phyloP scores from a whole-genome alignment of 2,797 vertebrate genomes.

The Acanthurus lineatus region DNA sequence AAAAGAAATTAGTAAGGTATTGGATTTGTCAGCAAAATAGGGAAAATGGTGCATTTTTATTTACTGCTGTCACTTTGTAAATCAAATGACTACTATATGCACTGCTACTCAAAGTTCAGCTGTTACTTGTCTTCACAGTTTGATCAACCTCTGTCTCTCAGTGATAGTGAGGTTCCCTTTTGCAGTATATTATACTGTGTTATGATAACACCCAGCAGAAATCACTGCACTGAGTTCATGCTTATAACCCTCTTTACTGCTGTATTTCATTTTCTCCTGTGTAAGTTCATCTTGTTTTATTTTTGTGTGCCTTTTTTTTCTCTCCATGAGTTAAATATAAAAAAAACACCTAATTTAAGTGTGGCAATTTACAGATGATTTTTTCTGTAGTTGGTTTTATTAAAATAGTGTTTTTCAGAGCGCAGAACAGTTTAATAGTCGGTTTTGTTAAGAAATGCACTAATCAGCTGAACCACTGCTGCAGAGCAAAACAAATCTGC shows the following conservation, averaged over 20 bases:
- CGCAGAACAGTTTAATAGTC: background rate
- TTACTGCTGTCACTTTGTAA: constrained; percentile 64
- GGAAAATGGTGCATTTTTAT: constrained; percentile 51
- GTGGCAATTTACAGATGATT: constrained; percentile 8
- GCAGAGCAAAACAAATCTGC: constrained; percentile 37
- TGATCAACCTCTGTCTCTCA: constrained; percentile 7
- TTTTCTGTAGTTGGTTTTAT: constrained; percentile 17
- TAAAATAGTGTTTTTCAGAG: constrained; percentile 15
- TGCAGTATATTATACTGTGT: constrained; percentile 24
- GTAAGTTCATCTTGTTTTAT: constrained; percentile 38
- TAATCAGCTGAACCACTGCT: constrained; percentile 21
- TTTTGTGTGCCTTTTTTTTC: constrained; percentile 55
- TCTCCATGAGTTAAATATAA: background rate
- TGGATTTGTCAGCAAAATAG: constrained; percentile 35
- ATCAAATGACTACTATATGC: constrained; percentile 62
- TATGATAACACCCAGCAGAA: constrained; percentile 7
- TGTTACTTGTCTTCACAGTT: constrained; percentile 38
- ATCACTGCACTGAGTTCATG: constrained; percentile 12
- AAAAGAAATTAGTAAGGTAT: background rate
- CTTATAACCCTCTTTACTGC: constrained; percentile 11
- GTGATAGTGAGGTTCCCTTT: constrained; percentile 21
- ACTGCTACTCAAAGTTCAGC: constrained; percentile 52
- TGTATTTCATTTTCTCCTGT: constrained; percentile 28
- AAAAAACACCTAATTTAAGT: constrained; percentile 9
- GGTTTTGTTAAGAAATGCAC: background rate